Conservation (phyloP, 2,797 vertebrate genomes). For the Sebastolobus alascanus region DNA sequence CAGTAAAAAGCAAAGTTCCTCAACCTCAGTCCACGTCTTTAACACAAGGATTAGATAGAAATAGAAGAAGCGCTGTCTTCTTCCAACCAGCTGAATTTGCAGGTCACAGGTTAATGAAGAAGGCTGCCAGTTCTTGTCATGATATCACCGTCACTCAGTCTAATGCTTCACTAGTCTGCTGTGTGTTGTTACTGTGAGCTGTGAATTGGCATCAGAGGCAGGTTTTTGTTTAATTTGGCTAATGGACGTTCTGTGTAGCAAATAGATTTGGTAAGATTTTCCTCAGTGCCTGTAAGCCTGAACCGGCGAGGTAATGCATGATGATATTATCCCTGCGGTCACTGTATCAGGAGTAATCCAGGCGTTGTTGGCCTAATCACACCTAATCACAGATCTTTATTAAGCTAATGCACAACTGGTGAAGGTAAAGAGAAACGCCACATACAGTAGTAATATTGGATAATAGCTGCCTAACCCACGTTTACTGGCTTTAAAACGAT, state of each 20-base stretch:
- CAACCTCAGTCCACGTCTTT: not conserved
- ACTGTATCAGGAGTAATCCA: constrained; percentile 44
- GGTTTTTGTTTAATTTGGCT: constrained; percentile 55
- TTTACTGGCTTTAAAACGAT: not conserved
- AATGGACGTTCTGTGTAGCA: constrained; percentile 44
- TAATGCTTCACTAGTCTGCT: not conserved
- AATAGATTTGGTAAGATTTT: constrained; percentile 33
- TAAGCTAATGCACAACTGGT: constrained; percentile 23
- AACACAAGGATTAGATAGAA: constrained; percentile 11
- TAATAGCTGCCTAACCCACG: not conserved
- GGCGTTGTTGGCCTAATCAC: constrained; percentile 19
- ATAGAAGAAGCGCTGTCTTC: not conserved
- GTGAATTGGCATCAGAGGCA: constrained; percentile 12
- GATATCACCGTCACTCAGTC: not conserved
- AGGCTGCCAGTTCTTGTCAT: constrained; percentile 16
- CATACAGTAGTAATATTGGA: not conserved
- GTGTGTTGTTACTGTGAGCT: constrained; percentile 2
- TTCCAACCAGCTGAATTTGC: constrained; percentile 26
- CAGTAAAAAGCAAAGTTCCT: not conserved
- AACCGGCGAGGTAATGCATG: constrained; percentile 45
- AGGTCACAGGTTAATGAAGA: constrained; percentile 46
- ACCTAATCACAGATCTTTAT: constrained; percentile 37
- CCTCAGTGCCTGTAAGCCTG: constrained; percentile 9
- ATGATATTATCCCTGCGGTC: constrained; percentile 24
- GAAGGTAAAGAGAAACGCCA: not conserved